phyloP scores from a whole-genome alignment of 2,113 vertebrate genomes.

The Pimephales promelas region DNA sequence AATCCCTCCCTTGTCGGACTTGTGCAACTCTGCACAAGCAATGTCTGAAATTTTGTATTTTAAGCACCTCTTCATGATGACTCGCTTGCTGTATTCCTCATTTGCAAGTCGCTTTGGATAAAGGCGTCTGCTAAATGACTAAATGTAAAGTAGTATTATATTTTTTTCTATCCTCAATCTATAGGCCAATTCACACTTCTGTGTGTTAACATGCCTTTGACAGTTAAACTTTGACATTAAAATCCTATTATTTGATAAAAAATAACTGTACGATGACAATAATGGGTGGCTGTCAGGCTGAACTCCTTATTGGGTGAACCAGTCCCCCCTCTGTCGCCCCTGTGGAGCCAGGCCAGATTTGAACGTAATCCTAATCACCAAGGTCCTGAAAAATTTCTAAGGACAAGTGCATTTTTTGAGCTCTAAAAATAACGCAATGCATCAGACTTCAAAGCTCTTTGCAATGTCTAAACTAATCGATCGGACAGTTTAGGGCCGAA shows the following conservation, averaged over 20 bases:
- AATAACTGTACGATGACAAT: background rate
- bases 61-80: too few relatives aligned
- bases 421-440: conserved; percentile 15
- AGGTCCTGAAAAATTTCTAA: background rate
- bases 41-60: too few relatives aligned
- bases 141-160: too few relatives aligned
- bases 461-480: conserved; percentile 19
- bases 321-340: background rate
- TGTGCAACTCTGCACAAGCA: too few relatives aligned
- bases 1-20: too few relatives aligned
- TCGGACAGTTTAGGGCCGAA: background rate
- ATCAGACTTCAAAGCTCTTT: conserved; percentile 12
- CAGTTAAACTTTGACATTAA: background rate
- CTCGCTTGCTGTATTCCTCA: too few relatives aligned
- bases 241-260: background rate
- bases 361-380: background rate
- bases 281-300: background rate
- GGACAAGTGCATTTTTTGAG: background rate
- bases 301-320: background rate
- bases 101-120: too few relatives aligned
- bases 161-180: too few relatives aligned
- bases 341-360: too few relatives aligned
- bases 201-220: too few relatives aligned
- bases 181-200: too few relatives aligned
- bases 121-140: too few relatives aligned